Percentiles rank a stretch among this genome's conserved stretches.
Conservation (phyloP, 2,113 vertebrate genomes). For the Oenanthe oenanthe region DNA sequence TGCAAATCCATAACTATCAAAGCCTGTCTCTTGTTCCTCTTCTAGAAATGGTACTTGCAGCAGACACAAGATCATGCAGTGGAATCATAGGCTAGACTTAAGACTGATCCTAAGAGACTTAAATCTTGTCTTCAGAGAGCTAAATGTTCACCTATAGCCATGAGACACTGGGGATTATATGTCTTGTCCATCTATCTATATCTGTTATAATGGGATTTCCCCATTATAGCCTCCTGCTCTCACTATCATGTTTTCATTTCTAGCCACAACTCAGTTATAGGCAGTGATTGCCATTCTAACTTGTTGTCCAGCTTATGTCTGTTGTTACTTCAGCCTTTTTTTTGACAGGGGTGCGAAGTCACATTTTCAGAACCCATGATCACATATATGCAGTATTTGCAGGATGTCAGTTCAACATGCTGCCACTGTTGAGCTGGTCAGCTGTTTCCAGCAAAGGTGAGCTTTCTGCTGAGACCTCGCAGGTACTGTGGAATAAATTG, state of each 20-base stretch:
- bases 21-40: background rate
- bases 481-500: background rate
- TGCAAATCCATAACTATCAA: background rate
- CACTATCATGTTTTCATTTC: background rate
- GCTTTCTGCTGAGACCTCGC: background rate
- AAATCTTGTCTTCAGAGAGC: background rate
- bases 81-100: background rate
- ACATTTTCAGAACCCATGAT: background rate
- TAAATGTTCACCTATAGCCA: background rate
- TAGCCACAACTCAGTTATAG: background rate
- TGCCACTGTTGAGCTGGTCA: background rate
- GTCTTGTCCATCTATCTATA: rapidly evolving
- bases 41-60: background rate
- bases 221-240: background rate
- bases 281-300: background rate
- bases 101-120: background rate
- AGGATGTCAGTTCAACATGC: background rate
- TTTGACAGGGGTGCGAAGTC: background rate
- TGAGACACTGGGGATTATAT: background rate
- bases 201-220: background rate
- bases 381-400: background rate
- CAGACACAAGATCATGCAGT: background rate
- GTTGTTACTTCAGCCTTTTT: background rate
- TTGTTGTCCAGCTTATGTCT: background rate
- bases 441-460: background rate